A percentile compares a stretch with the other conserved stretches of the same genome.
phyloP scores from a whole-genome alignment of 2,797 vertebrate genomes.

The Megalops cyprinoides region DNA sequence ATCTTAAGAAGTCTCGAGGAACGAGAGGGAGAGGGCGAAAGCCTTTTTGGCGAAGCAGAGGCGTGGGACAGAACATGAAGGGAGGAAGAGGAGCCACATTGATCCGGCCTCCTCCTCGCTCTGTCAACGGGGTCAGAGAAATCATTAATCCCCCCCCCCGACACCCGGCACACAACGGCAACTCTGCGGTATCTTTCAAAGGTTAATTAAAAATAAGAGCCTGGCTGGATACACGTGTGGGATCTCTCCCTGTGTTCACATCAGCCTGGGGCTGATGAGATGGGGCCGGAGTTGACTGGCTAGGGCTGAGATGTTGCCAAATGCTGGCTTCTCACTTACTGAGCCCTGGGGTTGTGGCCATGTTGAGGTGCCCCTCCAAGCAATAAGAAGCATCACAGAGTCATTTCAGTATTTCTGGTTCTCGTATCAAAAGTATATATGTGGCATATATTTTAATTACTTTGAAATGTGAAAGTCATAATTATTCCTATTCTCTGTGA shows the following conservation, averaged over 20 bases:
- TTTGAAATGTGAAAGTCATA: no score
- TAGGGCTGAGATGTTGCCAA: no score
- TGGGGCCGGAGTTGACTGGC: background rate
- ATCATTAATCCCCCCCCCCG: slow-evolving; percentile 30
- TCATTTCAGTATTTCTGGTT: background rate
- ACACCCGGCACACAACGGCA: slow-evolving; percentile 22
- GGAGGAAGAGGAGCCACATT: slow-evolving; percentile 21
- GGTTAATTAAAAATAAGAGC: slow-evolving; percentile 35
- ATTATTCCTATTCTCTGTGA: no score
- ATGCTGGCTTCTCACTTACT: background rate
- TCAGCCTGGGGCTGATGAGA: background rate
- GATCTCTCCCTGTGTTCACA: background rate
- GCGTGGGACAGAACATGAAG: slow-evolving; percentile 17
- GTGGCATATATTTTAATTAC: no score
- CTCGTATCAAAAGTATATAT: background rate
- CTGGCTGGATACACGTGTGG: background rate
- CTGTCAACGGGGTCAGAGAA: slow-evolving; percentile 17
- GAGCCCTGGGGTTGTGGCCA: background rate
- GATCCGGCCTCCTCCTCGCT: slow-evolving; percentile 9
- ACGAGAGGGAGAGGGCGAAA: background rate
- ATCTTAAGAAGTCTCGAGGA: background rate
- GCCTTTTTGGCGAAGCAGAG: background rate
- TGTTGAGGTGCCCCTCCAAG: background rate
- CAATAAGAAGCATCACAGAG: background rate
- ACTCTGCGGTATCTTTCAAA: slow-evolving; percentile 25